These are phyloP conservation scores for Dromas ardeola DNA, from an alignment of 2,113 vertebrate species.

Conservation along the genomic window DNA sequence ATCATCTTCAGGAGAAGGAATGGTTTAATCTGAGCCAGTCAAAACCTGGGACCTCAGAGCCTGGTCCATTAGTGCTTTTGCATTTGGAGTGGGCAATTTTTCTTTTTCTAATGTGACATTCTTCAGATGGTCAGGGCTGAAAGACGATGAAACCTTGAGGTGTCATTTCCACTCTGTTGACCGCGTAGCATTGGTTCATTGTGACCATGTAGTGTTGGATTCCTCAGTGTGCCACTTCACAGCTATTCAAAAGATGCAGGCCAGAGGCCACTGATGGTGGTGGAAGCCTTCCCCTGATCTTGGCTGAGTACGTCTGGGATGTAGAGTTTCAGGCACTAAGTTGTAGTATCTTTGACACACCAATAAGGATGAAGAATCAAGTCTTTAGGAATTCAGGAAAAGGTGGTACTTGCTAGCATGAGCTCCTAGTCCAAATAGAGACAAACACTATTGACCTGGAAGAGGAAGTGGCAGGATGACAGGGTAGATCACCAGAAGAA, in stretches of 20 bases:
- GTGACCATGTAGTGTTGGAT: neutral
- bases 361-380: neutral
- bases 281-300: neutral
- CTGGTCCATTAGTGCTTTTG: neutral
- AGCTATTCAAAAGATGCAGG: neutral
- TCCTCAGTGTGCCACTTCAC: neutral
- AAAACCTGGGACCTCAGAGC: neutral
- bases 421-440: neutral
- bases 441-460: fast-evolving
- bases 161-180: neutral
- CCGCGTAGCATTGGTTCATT: neutral
- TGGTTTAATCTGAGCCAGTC: neutral
- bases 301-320: neutral
- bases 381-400: neutral
- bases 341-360: neutral
- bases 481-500: neutral
- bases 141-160: neutral
- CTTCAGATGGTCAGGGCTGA: neutral
- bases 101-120: neutral
- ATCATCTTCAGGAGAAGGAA: neutral
- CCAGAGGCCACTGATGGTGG: neutral
- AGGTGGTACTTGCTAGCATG: neutral
- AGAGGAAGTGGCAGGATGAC: neutral
- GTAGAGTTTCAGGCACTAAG: neutral
- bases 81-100: neutral